Evolutionary conservation across 2,113 vertebrate species (phyloP).

Genomic region (Cercopithecus mona): DNA sequence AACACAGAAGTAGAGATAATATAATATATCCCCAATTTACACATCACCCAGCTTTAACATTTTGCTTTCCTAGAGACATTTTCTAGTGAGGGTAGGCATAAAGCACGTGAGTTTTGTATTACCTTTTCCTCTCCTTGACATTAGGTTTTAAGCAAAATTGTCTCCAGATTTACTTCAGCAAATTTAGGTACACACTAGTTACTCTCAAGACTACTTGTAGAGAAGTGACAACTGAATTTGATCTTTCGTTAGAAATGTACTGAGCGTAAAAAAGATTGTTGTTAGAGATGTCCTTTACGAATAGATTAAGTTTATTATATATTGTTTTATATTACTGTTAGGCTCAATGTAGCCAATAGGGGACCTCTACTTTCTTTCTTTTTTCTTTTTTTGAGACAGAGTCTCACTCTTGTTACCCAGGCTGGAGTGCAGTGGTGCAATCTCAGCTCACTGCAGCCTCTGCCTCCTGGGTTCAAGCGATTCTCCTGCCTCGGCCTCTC

Average conservation of each 20-base stretch:
- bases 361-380: background rate
- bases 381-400: no score
- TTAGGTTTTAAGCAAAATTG: conserved; percentile 31
- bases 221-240: background rate
- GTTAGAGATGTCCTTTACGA: background rate
- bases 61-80: conserved; percentile 19
- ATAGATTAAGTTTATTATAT: background rate
- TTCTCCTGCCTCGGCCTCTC: no score
- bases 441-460: no score
- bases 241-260: background rate
- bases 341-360: background rate
- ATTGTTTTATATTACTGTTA: background rate
- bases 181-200: background rate
- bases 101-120: background rate
- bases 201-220: background rate
- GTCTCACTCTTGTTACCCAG: no score
- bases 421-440: no score
- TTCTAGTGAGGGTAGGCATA: background rate
- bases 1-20: background rate
- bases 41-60: background rate
- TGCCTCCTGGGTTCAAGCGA: no score
- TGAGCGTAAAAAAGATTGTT: background rate
- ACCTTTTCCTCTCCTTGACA: background rate
- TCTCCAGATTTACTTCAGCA: background rate
- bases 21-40: background rate